Evolutionary conservation across 1,140 invertebrate genomes (phyloP).

Genomic region (Caenorhabditis briggsae): DNA sequence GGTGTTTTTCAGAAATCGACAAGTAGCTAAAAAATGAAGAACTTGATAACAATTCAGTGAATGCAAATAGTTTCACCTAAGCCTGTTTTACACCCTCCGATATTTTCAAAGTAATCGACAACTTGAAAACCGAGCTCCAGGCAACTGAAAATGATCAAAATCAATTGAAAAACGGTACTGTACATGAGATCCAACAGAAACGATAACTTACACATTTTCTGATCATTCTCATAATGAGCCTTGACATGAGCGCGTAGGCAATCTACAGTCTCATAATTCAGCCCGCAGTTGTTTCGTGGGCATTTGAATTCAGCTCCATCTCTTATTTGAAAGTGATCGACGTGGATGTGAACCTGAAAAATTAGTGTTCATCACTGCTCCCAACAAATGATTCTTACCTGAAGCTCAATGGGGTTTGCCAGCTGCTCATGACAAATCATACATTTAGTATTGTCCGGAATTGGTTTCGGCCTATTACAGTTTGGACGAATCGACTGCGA

Average conservation of each 20-base stretch:
- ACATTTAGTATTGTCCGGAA: slow-evolving; percentile 2
- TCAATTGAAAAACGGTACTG: no score
- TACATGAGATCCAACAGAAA: no score
- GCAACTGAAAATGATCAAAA: no score
- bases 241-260: slow-evolving; percentile 61
- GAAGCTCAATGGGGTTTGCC: slow-evolving; percentile 44
- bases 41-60: no score
- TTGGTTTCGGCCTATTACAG: slow-evolving; percentile 17
- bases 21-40: no score
- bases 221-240: slow-evolving; percentile 60
- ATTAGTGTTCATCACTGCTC: no score
- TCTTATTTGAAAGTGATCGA: slow-evolving; percentile 65
- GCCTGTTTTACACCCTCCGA: no score
- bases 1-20: no score
- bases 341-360: slow-evolving; percentile 58
- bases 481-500: not conserved
- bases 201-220: not conserved
- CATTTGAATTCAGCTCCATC: slow-evolving; percentile 66
- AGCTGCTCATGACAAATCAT: slow-evolving; percentile 3
- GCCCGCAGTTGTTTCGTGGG: slow-evolving; percentile 63
- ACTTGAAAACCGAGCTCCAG: no score
- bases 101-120: no score
- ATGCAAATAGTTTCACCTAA: no score
- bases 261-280: slow-evolving; percentile 64
- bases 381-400: not conserved